phyloP scores from a whole-genome alignment of 2,888 invertebrate genomes.

The Diadromus collaris region DNA sequence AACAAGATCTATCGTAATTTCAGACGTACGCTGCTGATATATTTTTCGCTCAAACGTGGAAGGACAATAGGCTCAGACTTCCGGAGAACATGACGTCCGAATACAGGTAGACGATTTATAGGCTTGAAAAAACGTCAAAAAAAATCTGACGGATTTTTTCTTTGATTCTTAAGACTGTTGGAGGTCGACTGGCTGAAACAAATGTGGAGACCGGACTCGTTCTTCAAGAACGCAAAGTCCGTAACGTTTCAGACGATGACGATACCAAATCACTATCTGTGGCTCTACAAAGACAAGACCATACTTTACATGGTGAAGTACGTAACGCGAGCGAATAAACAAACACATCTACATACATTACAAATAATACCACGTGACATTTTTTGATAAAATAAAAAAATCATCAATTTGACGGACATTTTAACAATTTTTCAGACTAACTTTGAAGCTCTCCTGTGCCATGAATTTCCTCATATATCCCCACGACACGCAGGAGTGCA shows the following conservation, averaged over 20 bases:
- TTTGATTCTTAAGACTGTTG: constrained; percentile 83
- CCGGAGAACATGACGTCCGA: constrained; percentile 97
- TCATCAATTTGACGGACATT: constrained; percentile 9
- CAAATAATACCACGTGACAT: neutral
- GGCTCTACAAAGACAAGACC: constrained; percentile 93
- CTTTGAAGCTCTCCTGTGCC: constrained; percentile 93
- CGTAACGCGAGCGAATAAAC: constrained; percentile 51
- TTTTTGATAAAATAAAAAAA: neutral
- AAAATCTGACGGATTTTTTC: neutral
- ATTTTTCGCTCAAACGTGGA: constrained; percentile 97
- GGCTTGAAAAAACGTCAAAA: neutral
- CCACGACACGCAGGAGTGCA: constrained; percentile 96
- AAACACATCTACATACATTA: neutral
- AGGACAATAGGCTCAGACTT: constrained; percentile 91
- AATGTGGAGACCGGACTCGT: constrained; percentile 97
- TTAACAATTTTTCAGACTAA: constrained; percentile 82
- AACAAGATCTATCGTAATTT: constrained; percentile 62
- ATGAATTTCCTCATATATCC: constrained; percentile 98
- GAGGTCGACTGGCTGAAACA: constrained; percentile 96
- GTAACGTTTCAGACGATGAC: constrained; percentile 98
- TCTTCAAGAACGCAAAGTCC: constrained; percentile 96
- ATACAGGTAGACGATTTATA: constrained; percentile 83
- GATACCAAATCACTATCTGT: constrained; percentile 96
- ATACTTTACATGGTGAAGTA: constrained; percentile 94
- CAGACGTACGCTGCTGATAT: constrained; percentile 95